Evolutionary conservation across 2,797 vertebrate genomes (phyloP).

Genomic region (Tokudaia muenninki): DNA sequence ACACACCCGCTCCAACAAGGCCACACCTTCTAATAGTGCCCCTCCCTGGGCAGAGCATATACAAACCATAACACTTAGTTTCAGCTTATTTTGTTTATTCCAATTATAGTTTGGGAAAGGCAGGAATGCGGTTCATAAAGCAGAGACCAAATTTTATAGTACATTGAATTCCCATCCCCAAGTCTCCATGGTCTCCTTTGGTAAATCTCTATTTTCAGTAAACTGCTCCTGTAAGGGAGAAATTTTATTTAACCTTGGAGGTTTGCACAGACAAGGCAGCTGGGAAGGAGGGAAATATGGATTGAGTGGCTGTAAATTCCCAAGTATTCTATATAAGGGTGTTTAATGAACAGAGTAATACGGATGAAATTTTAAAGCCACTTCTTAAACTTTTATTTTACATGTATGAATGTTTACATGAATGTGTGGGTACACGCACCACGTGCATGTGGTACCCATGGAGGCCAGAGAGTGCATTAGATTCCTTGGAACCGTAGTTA

Average conservation of each 20-base stretch:
- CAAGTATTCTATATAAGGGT: not conserved
- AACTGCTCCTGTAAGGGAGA: slow-evolving; percentile 38
- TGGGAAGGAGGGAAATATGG: not conserved
- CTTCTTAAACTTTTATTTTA: not conserved
- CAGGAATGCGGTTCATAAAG: slow-evolving; percentile 43
- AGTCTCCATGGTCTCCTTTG: slow-evolving; percentile 22
- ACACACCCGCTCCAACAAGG: not conserved
- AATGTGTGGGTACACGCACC: not conserved
- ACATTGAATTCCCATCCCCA: slow-evolving; percentile 21
- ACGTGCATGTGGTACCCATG: too few species aligned
- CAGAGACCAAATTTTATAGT: slow-evolving; percentile 45
- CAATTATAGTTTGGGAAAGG: slow-evolving; percentile 47
- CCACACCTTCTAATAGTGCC: not conserved
- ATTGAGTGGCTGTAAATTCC: not conserved
- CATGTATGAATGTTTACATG: not conserved
- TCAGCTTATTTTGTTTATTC: slow-evolving; percentile 5
- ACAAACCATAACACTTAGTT: not conserved
- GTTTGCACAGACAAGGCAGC: not conserved
- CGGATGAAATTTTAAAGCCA: not conserved
- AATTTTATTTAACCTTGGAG: slow-evolving; percentile 24
- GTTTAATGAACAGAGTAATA: slow-evolving; percentile 13
- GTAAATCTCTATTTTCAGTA: slow-evolving; percentile 53
- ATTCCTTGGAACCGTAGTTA: not conserved
- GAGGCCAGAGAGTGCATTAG: not conserved
- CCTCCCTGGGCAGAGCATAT: not conserved